Base-by-base conservation (phyloP, 2,113 vertebrate species). In the Coturnix japonica region DNA sequence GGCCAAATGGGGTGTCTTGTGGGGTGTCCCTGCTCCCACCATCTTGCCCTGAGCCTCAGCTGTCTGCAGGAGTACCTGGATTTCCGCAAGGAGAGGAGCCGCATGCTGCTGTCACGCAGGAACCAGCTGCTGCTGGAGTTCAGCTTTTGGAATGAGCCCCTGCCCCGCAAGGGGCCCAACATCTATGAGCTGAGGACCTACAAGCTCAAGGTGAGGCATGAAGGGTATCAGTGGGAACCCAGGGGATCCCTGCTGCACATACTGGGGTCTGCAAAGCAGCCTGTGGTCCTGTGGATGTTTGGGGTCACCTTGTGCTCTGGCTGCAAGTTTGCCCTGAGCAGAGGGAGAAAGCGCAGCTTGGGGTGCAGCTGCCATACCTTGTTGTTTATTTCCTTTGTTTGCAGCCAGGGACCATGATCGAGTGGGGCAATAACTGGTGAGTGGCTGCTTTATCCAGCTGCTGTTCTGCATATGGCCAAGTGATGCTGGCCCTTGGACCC, bases 341-440 rank as follows among this genome's bases (percentile, higher is more conserved):
- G 7, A 8, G 9, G 17, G 5, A 25, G 12, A n/a, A 8, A 19
- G 4, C 0, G 59, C 14, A 16, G 17, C 16, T 30, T 54, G 53
- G 53, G 30, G 53, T 53, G 28, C 53, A 31, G 53, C 53, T 56
- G 53, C 30, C 25, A 46, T 39, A 47, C 12, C 28, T 3, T 14
- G 30, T 53, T 53, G 39, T 28, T 16, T 59, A 75, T 88, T 33
- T 75, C 3, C 14, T 94, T 89, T 16, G 0, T 80, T 95, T 97
- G 91, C 97, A 99, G 99, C 99, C 99, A 14, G 99, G 99, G 74
- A 99, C 99, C 77, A 99, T 99, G 99, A 98, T 99, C 1, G 99
- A 99, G 93, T 99, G 99, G 99, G 99, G 99, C 54, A 99, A 99
- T 95, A 98, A 98, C 95, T 99, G 99, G 99, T 99, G 91, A 98